Evolutionary conservation across 2,113 vertebrate genomes (phyloP).

Genomic region (Microcebus ravelobensis): DNA sequence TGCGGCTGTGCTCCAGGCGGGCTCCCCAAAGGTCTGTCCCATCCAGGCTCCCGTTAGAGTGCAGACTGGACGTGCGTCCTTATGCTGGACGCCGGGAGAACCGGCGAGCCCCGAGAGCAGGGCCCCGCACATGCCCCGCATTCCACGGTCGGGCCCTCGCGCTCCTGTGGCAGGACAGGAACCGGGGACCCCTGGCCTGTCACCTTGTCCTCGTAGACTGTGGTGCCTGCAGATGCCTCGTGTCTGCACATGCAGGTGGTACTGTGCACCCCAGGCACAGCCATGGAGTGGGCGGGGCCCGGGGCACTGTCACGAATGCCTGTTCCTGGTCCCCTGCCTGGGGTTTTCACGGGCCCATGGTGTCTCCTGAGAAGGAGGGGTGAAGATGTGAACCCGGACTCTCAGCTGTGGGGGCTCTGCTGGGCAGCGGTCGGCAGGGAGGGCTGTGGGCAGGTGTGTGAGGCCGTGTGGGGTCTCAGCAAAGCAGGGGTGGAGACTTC

Average conservation of each 20-base stretch:
- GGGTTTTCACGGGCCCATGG: background rate
- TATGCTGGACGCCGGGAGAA: background rate
- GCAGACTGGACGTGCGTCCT: background rate
- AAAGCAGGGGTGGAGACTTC: background rate
- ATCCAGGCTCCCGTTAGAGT: no score
- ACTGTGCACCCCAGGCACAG: no score
- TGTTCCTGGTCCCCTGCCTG: background rate
- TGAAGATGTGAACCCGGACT: background rate
- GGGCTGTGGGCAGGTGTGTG: background rate
- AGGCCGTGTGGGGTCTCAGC: background rate
- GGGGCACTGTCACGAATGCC: rapidly evolving
- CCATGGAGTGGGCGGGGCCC: background rate
- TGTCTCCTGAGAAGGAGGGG: background rate
- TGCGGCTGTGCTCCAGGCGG: background rate
- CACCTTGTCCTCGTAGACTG: background rate
- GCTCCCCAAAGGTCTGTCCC: background rate
- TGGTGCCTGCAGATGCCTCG: background rate
- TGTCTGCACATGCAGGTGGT: no score
- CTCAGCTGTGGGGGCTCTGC: background rate
- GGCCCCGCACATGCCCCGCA: rapidly evolving
- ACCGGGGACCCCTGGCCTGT: background rate
- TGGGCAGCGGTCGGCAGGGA: rapidly evolving
- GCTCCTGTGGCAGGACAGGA: background rate
- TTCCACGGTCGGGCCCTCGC: background rate
- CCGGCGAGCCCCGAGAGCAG: background rate